Percentiles rank a stretch among this genome's conserved stretches.
phyloP scores from a whole-genome alignment of 2,113 vertebrate species.

The Gambusia holbrooki region DNA sequence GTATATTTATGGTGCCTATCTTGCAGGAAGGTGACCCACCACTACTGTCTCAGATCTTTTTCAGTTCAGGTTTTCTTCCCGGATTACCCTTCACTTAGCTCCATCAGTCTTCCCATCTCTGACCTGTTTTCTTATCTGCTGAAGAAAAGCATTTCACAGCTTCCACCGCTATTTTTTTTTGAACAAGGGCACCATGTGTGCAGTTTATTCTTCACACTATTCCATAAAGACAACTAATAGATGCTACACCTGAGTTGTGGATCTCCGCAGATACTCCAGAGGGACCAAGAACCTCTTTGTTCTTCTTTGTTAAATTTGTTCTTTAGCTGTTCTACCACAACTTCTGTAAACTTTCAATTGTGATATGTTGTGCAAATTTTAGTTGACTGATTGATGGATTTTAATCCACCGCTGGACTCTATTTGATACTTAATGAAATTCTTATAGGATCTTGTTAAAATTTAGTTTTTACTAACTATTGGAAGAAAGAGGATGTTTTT shows the following conservation, averaged over 20 bases:
- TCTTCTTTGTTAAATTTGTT: neutral
- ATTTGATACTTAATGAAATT: too few species aligned
- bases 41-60: neutral
- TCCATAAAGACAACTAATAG: neutral
- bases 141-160: neutral
- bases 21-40: neutral
- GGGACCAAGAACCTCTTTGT: neutral
- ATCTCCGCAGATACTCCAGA: neutral
- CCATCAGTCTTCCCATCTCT: neutral
- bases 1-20: neutral
- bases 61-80: neutral
- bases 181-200: neutral
- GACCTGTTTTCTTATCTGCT: neutral
- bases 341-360: neutral
- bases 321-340: neutral
- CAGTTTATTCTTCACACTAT: neutral
- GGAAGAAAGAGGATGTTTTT: neutral
- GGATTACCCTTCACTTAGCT: neutral
- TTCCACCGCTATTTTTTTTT: neutral
- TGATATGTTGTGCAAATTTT: neutral
- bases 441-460: neutral
- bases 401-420: neutral
- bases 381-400: neutral
- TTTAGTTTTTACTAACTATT: neutral
- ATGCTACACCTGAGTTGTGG: neutral